Conservation (phyloP, 2,797 vertebrate genomes). For the Rhinatrema bivittatum region DNA sequence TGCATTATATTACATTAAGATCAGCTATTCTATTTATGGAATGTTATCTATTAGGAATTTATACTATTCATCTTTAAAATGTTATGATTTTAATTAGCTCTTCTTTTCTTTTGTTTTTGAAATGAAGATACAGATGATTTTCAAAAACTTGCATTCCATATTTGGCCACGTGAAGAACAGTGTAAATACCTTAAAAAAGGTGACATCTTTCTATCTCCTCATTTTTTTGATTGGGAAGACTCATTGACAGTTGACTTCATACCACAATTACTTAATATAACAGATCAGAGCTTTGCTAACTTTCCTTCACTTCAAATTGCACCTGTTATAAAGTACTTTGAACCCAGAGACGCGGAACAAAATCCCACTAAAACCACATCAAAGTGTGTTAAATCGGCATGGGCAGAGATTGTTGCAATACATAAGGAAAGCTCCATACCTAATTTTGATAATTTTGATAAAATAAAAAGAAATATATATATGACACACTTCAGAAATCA, state of each 20-base stretch:
- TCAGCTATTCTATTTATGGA: background rate
- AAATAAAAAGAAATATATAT: conserved; percentile 1
- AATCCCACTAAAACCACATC: too few species aligned
- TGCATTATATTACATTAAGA: too few species aligned
- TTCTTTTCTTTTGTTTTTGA: too few species aligned
- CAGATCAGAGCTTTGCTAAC: background rate
- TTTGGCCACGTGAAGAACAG: conserved; percentile 24
- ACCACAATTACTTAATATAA: background rate
- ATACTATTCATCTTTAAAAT: too few species aligned
- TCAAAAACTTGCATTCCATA: conserved; percentile 3
- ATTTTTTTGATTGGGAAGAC: conserved; percentile 16
- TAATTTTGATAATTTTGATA: background rate
- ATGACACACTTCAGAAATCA: conserved; percentile 9
- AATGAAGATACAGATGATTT: too few species aligned
- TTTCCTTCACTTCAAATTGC: background rate
- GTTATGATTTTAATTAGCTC: too few species aligned
- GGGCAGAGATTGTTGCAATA: too few species aligned
- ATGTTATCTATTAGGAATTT: background rate
- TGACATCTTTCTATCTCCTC: conserved; percentile 17
- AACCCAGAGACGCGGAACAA: background rate
- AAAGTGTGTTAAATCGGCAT: too few species aligned
- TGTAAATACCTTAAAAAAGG: conserved; percentile 20
- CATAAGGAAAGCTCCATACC: background rate
- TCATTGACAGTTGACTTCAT: background rate
- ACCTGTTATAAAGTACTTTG: background rate